Percentiles rank a stretch among this genome's conserved stretches.
These are phyloP conservation scores for Eublepharis macularius DNA, from an alignment of 2,113 vertebrate species.

Conservation along the genomic window DNA sequence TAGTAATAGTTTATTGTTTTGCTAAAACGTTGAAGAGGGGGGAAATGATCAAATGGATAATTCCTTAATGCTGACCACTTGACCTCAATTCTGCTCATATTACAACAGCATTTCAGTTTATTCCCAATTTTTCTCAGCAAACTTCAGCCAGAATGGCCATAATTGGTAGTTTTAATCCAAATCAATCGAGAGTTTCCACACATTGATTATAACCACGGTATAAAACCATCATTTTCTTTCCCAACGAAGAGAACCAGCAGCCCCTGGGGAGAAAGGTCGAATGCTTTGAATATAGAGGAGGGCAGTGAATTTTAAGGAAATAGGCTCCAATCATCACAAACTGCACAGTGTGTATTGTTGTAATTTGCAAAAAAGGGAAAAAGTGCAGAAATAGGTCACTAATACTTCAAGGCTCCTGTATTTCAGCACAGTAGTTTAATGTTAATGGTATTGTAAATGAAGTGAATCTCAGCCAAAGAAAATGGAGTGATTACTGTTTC, in stretches of 20 bases:
- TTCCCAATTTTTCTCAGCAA: slow-evolving; percentile 57
- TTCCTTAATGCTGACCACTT: background rate
- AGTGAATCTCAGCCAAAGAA: slow-evolving; percentile 22
- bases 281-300: slow-evolving; percentile 44
- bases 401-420: slow-evolving; percentile 38
- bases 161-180: slow-evolving; percentile 66
- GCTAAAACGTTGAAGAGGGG: background rate
- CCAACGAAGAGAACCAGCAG: slow-evolving; percentile 50
- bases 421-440: background rate
- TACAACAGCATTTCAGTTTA: slow-evolving; percentile 52
- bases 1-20: background rate
- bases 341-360: slow-evolving; percentile 43
- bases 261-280: slow-evolving; percentile 55
- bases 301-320: slow-evolving; percentile 55
- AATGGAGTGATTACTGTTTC: background rate
- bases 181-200: slow-evolving; percentile 64
- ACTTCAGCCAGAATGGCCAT: slow-evolving; percentile 60
- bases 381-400: slow-evolving; percentile 57
- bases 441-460: slow-evolving; percentile 36
- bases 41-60: no score
- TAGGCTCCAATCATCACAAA: slow-evolving; percentile 60
- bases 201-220: slow-evolving; percentile 57
- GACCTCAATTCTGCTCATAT: slow-evolving; percentile 12
- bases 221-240: slow-evolving; percentile 50
- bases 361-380: slow-evolving; percentile 57